Percentiles rank a stretch among this genome's conserved stretches.
Evolutionary conservation across 2,797 vertebrate species (phyloP).

Genomic region (Rhadinocentrus ornatus): DNA sequence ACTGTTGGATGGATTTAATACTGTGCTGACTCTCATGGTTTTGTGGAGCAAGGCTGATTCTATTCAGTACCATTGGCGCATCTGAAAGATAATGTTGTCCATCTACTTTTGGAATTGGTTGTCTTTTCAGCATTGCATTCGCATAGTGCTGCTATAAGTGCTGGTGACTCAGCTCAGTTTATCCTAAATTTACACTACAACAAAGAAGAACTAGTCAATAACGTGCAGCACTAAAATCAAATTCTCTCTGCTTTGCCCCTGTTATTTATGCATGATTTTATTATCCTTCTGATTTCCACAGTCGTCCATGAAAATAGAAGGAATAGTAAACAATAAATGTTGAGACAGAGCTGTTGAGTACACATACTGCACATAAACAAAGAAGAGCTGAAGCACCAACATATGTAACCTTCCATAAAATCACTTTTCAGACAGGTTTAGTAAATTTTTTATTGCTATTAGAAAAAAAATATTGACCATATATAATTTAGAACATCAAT

Average conservation of each 20-base stretch:
- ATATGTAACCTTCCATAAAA: background rate
- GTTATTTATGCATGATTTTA: background rate
- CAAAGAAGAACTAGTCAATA: slow-evolving; percentile 5
- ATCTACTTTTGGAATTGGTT: too few relatives aligned
- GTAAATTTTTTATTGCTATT: background rate
- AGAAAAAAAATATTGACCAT: slow-evolving; percentile 18
- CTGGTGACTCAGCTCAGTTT: background rate
- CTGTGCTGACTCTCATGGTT: background rate
- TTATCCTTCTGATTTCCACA: slow-evolving; percentile 16
- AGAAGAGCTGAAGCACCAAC: background rate
- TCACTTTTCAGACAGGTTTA: background rate
- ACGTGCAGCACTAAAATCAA: slow-evolving; percentile 1
- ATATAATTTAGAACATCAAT: slow-evolving; percentile 3
- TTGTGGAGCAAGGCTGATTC: background rate
- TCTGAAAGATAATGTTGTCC: background rate
- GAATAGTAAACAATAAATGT: background rate
- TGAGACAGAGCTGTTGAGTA: background rate
- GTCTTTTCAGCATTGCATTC: background rate
- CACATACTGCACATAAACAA: slow-evolving; percentile 1
- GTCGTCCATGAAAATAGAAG: slow-evolving; percentile 14
- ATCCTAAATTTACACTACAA: background rate
- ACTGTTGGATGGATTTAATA: background rate
- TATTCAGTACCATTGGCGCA: background rate
- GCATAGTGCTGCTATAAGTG: background rate
- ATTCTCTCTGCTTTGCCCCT: slow-evolving; percentile 3